These are phyloP conservation scores for Tachina fera DNA, from an alignment of 2,888 invertebrate genomes.

Conservation along the genomic window DNA sequence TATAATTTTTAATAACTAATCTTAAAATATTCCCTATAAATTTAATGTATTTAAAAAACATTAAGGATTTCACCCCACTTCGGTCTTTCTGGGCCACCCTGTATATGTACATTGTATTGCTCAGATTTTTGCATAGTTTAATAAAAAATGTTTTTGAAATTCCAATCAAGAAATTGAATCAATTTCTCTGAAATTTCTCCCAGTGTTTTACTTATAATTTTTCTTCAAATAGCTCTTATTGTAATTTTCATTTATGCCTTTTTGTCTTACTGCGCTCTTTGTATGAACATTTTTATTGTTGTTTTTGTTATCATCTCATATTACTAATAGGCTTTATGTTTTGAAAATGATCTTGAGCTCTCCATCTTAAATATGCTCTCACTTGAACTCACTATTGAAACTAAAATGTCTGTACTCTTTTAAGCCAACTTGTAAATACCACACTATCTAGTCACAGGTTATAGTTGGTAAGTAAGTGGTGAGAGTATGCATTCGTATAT, in stretches of 20 bases:
- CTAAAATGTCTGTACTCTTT: slow-evolving; percentile 29
- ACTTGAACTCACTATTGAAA: neutral
- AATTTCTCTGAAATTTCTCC: slow-evolving; percentile 22
- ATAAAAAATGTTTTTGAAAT: too few relatives aligned
- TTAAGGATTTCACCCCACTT: too few relatives aligned
- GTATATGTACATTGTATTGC: too few relatives aligned
- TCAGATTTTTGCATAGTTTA: too few relatives aligned
- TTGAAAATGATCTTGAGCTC: slow-evolving; percentile 65
- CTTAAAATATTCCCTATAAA: too few relatives aligned
- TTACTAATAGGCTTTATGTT: slow-evolving; percentile 70
- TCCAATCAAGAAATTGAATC: too few relatives aligned
- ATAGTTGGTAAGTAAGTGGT: slow-evolving; percentile 35
- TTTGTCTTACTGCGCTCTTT: slow-evolving; percentile 55
- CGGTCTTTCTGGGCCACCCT: too few relatives aligned
- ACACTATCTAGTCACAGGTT: slow-evolving; percentile 67
- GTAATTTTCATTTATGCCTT: slow-evolving; percentile 55
- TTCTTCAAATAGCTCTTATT: slow-evolving; percentile 66
- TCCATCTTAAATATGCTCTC: slow-evolving; percentile 24
- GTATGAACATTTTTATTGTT: slow-evolving; percentile 29
- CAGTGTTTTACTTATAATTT: slow-evolving; percentile 53
- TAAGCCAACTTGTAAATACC: neutral
- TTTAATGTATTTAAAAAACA: too few relatives aligned
- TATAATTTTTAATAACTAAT: too few relatives aligned
- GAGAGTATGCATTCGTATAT: neutral
- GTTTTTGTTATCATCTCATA: slow-evolving; percentile 66